phyloP scores from a whole-genome alignment of 1,140 invertebrate species.

The Chionoecetes opilio region DNA sequence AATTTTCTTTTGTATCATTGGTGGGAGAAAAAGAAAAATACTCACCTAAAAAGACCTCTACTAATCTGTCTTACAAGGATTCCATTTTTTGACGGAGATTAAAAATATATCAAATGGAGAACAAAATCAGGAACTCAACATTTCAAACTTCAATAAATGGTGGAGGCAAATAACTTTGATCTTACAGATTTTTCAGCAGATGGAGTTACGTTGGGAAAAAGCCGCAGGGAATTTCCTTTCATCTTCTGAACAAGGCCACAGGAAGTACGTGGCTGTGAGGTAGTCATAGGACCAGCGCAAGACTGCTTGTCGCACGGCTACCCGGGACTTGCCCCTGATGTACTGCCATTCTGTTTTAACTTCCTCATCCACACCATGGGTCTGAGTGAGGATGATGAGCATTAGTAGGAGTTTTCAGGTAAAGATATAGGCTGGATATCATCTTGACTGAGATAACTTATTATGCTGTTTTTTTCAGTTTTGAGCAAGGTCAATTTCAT shows the following conservation, averaged over 20 bases:
- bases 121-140: too few species aligned
- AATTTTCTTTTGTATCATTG: too few species aligned
- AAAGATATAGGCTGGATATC: too few species aligned
- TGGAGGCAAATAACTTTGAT: neutral
- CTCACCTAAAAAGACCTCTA: too few species aligned
- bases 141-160: neutral
- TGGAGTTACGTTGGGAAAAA: conserved; percentile 59
- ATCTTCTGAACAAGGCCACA: conserved; percentile 89
- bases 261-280: conserved; percentile 90
- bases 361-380: conserved; percentile 87
- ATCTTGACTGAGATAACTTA: too few species aligned
- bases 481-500: too few species aligned
- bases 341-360: conserved; percentile 88
- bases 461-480: too few species aligned
- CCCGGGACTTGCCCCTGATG: conserved; percentile 83
- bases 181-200: conserved; percentile 72
- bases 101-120: too few species aligned
- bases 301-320: conserved; percentile 81
- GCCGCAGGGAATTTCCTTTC: conserved; percentile 85
- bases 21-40: too few species aligned
- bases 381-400: conserved; percentile 81
- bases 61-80: too few species aligned
- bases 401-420: neutral
- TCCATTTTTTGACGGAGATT: too few species aligned
- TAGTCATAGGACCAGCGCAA: conserved; percentile 89